Conservation (phyloP, 2,113 vertebrate genomes). For the Vulpes vulpes region DNA sequence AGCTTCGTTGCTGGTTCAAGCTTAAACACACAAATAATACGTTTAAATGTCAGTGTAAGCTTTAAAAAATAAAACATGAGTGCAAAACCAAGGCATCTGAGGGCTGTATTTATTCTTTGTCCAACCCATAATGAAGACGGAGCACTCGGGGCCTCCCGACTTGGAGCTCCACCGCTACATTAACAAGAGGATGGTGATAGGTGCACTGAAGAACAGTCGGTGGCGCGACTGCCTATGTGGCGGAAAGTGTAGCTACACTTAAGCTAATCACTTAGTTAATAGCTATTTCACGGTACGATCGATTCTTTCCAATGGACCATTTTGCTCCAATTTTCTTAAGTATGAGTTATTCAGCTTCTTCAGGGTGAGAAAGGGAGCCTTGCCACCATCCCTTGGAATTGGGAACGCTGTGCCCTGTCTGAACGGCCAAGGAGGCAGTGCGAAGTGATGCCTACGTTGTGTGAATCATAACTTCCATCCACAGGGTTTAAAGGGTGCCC, state of each 20-base stretch:
- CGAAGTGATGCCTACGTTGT: neutral
- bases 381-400: no score
- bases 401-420: neutral
- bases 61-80: neutral
- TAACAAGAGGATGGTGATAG: no score
- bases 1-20: neutral
- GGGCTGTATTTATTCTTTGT: neutral
- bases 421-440: neutral
- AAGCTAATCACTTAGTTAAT: neutral
- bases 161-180: neutral
- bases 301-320: neutral
- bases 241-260: neutral
- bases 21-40: neutral
- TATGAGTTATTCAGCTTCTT: no score
- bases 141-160: neutral
- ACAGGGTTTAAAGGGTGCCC: neutral
- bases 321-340: neutral
- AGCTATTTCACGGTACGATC: neutral
- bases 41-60: neutral
- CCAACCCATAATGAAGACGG: neutral
- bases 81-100: neutral
- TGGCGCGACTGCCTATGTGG: fast-evolving
- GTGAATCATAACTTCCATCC: neutral
- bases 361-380: neutral
- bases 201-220: neutral